Evolutionary conservation across 2,797 vertebrate species (phyloP).

Genomic region (Scarus forsteni): DNA sequence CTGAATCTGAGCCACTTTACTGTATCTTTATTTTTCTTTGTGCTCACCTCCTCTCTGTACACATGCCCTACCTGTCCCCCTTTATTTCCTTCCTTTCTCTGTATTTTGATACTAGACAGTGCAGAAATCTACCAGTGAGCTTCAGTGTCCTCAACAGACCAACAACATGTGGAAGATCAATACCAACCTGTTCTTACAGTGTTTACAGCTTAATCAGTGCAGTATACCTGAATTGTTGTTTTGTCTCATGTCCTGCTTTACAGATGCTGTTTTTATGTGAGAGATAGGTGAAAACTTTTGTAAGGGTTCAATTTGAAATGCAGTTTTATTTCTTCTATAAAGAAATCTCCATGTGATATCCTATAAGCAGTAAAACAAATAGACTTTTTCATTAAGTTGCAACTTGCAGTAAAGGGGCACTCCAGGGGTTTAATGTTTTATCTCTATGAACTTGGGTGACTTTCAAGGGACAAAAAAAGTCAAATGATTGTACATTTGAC

Average conservation of each 20-base stretch:
- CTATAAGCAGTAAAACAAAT: neutral
- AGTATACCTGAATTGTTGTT: conserved; percentile 41
- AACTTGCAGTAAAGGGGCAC: conserved; percentile 3
- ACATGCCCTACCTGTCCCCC: neutral
- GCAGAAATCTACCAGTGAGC: conserved; percentile 34
- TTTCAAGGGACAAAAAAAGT: neutral
- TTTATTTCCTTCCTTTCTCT: conserved; percentile 8
- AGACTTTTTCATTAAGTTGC: neutral
- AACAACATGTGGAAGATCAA: conserved; percentile 24
- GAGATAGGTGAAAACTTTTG: neutral
- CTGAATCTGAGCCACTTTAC: conserved; percentile 46
- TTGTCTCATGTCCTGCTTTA: conserved; percentile 18
- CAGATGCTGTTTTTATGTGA: conserved; percentile 12
- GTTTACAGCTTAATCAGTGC: conserved; percentile 48
- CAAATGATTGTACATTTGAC: neutral
- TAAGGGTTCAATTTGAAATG: conserved; percentile 15
- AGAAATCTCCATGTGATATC: neutral
- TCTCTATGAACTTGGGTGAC: neutral
- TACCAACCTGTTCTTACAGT: conserved; percentile 15
- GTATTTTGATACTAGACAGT: conserved; percentile 14
- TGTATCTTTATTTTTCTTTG: conserved; percentile 55
- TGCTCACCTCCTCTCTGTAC: conserved; percentile 23
- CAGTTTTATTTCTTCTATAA: conserved; percentile 2
- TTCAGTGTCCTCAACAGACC: conserved; percentile 22
- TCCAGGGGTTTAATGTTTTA: neutral